These are phyloP conservation scores for Merodon equestris DNA, from an alignment of 2,888 invertebrate genomes.

Conservation along the genomic window DNA sequence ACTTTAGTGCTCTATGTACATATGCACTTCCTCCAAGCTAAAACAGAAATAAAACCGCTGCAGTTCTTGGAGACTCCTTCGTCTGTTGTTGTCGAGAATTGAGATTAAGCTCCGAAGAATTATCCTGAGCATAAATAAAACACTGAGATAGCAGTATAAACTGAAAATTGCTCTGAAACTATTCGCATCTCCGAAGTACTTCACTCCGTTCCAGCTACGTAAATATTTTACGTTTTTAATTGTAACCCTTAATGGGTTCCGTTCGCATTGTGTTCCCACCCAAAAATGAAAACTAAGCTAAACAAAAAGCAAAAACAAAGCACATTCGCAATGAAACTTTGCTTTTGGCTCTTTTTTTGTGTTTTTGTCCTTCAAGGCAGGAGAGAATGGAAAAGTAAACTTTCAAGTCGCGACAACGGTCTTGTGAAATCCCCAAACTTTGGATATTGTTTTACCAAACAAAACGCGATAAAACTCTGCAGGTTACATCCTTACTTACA, in stretches of 20 bases:
- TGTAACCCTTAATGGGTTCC: conserved; percentile 56
- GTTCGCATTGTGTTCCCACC: conserved; percentile 33
- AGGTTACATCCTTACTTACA: conserved; percentile 15
- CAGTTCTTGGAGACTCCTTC: too few species aligned
- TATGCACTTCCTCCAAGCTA: too few species aligned
- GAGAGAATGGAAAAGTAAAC: conserved; percentile 21
- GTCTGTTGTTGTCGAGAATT: conserved; percentile 10
- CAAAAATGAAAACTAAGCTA: neutral
- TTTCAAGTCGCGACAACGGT: conserved; percentile 32
- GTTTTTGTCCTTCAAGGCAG: neutral
- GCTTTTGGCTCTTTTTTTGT: too few species aligned
- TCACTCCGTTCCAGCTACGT: conserved; percentile 33
- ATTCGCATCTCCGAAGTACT: conserved; percentile 15
- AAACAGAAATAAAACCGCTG: too few species aligned
- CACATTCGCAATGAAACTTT: conserved; percentile 19
- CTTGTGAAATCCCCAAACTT: conserved; percentile 42
- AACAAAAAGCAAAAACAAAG: conserved; percentile 51
- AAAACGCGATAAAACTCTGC: conserved; percentile 52
- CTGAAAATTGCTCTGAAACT: conserved; percentile 43
- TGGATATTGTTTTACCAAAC: conserved; percentile 54
- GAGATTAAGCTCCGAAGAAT: conserved; percentile 52
- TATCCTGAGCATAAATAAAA: conserved; percentile 39
- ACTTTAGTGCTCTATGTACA: too few species aligned
- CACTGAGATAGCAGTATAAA: conserved; percentile 17
- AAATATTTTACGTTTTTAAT: conserved; percentile 64